phyloP scores from a whole-genome alignment of 2,888 invertebrate species.

The Epicampocera succincta region DNA sequence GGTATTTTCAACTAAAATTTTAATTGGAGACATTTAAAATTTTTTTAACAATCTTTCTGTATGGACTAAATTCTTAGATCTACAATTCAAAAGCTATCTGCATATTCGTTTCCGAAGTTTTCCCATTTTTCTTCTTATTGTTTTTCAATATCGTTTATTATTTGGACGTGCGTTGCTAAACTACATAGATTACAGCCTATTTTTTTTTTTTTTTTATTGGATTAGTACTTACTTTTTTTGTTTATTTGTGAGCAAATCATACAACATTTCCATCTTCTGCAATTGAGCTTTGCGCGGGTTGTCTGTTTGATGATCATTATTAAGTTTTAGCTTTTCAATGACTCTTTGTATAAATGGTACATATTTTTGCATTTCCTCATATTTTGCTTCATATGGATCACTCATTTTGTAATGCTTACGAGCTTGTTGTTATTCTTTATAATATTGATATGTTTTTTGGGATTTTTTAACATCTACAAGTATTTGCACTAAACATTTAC shows the following conservation, averaged over 20 bases:
- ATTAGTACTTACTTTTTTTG: conserved; percentile 71
- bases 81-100: too few relatives aligned
- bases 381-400: conserved; percentile 71
- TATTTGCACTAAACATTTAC: too few relatives aligned
- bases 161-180: too few relatives aligned
- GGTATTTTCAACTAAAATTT: too few relatives aligned
- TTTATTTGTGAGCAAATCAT: conserved; percentile 72
- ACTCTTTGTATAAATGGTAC: conserved; percentile 88
- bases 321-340: conserved; percentile 85
- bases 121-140: too few relatives aligned
- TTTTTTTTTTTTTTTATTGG: neutral
- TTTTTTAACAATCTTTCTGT: too few relatives aligned
- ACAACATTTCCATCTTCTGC: conserved; percentile 75
- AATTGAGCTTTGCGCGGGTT: conserved; percentile 74
- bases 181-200: too few relatives aligned
- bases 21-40: too few relatives aligned
- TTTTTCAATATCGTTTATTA: too few relatives aligned
- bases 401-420: conserved; percentile 65
- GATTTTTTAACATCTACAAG: too few relatives aligned
- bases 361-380: conserved; percentile 82
- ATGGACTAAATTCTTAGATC: too few relatives aligned
- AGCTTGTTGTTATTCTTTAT: neutral
- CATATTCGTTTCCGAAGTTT: too few relatives aligned
- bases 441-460: neutral
- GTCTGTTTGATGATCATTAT: conserved; percentile 72